Conservation (phyloP, 2,797 vertebrate species). For the Gallinago solitaria region DNA sequence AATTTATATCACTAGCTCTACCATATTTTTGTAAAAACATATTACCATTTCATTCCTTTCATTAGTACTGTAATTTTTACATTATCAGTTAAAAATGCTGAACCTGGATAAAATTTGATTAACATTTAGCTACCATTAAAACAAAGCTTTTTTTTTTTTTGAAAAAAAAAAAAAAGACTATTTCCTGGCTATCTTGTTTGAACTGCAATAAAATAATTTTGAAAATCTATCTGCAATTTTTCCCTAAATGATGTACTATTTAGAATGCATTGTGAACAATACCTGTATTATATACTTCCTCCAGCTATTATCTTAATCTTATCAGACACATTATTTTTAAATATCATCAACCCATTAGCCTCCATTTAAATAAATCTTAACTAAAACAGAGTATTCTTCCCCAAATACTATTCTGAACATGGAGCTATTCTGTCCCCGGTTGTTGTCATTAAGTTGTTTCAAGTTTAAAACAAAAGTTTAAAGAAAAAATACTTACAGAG, state of each 20-base stretch:
- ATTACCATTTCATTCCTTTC: neutral
- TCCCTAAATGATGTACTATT: rapidly evolving
- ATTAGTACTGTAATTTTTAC: neutral
- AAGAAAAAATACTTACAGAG: neutral
- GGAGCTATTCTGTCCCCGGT: neutral
- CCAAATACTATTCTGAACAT: neutral
- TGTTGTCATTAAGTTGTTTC: neutral
- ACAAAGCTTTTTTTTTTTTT: neutral
- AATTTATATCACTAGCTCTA: neutral
- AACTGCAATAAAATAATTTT: neutral
- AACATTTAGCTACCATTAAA: neutral
- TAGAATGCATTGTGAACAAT: neutral
- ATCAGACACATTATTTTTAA: neutral
- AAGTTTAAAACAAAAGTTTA: neutral
- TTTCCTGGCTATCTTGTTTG: neutral
- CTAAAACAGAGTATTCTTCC: neutral
- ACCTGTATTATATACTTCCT: neutral
- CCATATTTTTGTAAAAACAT: neutral
- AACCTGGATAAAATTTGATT: neutral
- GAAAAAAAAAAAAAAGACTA: neutral
- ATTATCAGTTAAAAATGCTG: neutral
- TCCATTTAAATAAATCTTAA: neutral
- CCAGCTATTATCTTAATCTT: neutral
- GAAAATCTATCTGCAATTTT: neutral
- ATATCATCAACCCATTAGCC: neutral